These are phyloP conservation scores for Ectobius pallidus DNA, from an alignment of 2,888 invertebrate genomes.

Conservation along the genomic window DNA sequence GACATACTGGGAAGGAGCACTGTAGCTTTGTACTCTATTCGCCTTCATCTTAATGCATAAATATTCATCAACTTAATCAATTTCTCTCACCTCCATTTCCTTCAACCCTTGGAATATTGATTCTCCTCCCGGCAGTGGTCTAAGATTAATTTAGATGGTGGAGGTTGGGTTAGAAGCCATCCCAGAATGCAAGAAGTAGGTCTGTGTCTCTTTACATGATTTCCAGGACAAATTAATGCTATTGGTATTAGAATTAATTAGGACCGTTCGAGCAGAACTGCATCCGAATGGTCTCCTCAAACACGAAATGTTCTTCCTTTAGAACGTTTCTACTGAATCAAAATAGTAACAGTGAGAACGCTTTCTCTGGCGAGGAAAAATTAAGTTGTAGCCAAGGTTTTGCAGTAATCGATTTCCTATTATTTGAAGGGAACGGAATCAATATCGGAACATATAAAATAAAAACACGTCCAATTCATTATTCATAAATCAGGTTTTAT, in stretches of 20 bases:
- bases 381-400: no score
- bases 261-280: not conserved
- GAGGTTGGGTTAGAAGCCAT: not conserved
- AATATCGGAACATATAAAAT: no score
- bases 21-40: not conserved
- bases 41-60: slow-evolving; percentile 25
- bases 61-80: slow-evolving; percentile 40
- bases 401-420: no score
- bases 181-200: not conserved
- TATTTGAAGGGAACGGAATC: no score
- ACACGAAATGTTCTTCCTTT: no score
- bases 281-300: not conserved
- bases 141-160: slow-evolving; percentile 26
- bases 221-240: not conserved
- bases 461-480: no score
- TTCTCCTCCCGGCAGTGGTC: slow-evolving; percentile 1
- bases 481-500: no score
- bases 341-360: no score
- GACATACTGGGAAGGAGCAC: not conserved
- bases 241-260: not conserved
- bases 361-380: no score
- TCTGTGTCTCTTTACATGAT: not conserved
- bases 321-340: no score
- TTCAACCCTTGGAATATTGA: slow-evolving; percentile 17
- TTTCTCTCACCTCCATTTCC: slow-evolving; percentile 28